A percentile compares a stretch with the other conserved stretches of the same genome.
These are phyloP conservation scores for Tragelaphus strepsiceros DNA, from an alignment of 2,113 vertebrate genomes.

Conservation along the genomic window DNA sequence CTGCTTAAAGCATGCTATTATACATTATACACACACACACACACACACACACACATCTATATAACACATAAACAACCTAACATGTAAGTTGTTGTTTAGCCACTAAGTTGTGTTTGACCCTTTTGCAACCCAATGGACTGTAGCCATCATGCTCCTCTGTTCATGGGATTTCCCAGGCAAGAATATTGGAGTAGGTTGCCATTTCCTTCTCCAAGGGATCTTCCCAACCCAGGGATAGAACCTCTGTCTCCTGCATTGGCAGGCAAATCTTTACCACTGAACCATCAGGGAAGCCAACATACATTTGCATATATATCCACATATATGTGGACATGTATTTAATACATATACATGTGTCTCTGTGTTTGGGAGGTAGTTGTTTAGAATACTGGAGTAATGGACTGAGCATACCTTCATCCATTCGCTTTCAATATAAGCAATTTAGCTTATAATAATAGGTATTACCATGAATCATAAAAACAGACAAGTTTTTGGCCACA, in stretches of 20 bases:
- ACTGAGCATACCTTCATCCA: not conserved
- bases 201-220: not conserved
- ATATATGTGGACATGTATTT: not conserved
- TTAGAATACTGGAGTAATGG: not conserved
- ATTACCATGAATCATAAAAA: not conserved
- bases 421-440: not conserved
- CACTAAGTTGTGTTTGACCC: not conserved
- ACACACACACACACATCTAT: not conserved
- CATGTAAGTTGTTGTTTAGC: too few relatives aligned
- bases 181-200: not conserved
- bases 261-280: not conserved
- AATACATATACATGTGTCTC: not conserved
- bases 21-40: not conserved
- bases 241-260: not conserved
- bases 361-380: not conserved
- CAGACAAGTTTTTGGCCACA: not conserved
- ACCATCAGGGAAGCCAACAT: not conserved
- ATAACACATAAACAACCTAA: too few relatives aligned
- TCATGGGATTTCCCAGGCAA: not conserved
- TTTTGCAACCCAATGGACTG: not conserved
- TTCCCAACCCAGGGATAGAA: not conserved
- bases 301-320: not conserved
- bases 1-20: not conserved
- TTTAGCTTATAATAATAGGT: not conserved
- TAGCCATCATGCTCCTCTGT: not conserved